Evolutionary conservation across 2,113 vertebrate species (phyloP), one percentile per base, ranked within the genome.

Genomic region (Gallinago paraguaiae): DNA sequence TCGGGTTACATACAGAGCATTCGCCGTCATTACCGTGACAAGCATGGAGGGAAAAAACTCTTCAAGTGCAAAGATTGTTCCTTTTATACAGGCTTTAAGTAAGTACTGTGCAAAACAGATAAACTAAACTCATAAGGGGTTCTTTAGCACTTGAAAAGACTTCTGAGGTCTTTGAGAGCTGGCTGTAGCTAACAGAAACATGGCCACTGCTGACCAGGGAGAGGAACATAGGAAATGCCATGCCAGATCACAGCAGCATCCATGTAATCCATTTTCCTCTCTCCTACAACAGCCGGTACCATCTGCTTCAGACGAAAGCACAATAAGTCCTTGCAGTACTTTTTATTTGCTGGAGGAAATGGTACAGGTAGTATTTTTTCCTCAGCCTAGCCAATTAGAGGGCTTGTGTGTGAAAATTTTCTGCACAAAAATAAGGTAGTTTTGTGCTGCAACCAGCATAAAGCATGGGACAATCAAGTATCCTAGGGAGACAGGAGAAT

Each of bases 1-100:
- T 99, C 99, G 33, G 99, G 99, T 72, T 99, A 99, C 97, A 99
- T 99, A 97, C 99, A 99, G 98, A 99, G 99, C 95, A 99, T 99
- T 94, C 98, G 99, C 37, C 98, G 99, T 88, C 99, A 99, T 97
- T 99, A 99, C 97, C 98, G 99, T 77, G 99, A 99, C 97, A 99
- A 99, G 45, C 99, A 99, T 1, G 99, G 99, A 7, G 99, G 99
- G 68, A 99, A 99, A 95, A 99, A 99, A 96, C 99, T 99, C 92
- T 99, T 99, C 98, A 99, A 99, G 97, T 99, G 99, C 98, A 99
- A 99, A 97, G 99, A 99, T 92, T 99, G 99, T 93, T 98, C 99
- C 63, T 99, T 99, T 96, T 99, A 99, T 96, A 99, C 99, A 92
- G 99, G 99, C 98, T 98, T 99, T 99, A 99, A 99, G 99, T 99